Base-by-base conservation (phyloP, 1,140 invertebrate species). In the Panagrolaimus sp. region DNA sequence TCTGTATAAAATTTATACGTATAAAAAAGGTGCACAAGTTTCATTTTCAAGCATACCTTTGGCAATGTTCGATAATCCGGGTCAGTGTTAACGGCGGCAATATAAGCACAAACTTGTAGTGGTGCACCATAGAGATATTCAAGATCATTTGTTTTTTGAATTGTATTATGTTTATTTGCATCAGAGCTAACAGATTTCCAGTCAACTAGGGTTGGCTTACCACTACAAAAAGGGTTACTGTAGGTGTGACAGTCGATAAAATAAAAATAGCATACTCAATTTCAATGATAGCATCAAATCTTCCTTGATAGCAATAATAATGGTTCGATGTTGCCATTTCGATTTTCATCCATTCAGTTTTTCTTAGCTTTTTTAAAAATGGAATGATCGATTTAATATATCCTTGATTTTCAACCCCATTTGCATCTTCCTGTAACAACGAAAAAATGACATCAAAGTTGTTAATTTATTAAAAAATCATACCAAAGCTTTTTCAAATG, bases 231-330 rank as follows among this genome's bases (percentile, higher is more conserved):
- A 48, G 12, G 44, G 15, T n/a, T n/a, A n/a, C n/a, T n/a, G n/a
- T n/a, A n/a, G n/a, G n/a, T n/a, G n/a, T 26, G 9, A 4, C 14
- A 70, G 24, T n/a, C n/a, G n/a, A n/a, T n/a, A 58, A 24, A 15
- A 15, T n/a, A n/a, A n/a, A n/a, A n/a, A n/a, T n/a, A 24, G 15
- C 69, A 73, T 63, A 71, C 69, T 71, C 70, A 24, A 71, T 21
- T 17, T 71, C 70, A 28, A 71, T 52, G 26, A 71, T 72, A 9
- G 70, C 70, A 63, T 71, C 70, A 63, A 71, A 70, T n/a, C 69
- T 14, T n/a, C 70, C 70, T 32, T 44, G 44, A 21, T 71, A 71
- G 38, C 66, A 71, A 52, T 73, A 66, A 32, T 26, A 32, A 43
- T 43, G 69, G 44, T 71, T 21, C 15, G 14, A 12, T 14, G 69